Evolutionary conservation across 2,888 invertebrate genomes (phyloP).

Genomic region (Philereme transversata): DNA sequence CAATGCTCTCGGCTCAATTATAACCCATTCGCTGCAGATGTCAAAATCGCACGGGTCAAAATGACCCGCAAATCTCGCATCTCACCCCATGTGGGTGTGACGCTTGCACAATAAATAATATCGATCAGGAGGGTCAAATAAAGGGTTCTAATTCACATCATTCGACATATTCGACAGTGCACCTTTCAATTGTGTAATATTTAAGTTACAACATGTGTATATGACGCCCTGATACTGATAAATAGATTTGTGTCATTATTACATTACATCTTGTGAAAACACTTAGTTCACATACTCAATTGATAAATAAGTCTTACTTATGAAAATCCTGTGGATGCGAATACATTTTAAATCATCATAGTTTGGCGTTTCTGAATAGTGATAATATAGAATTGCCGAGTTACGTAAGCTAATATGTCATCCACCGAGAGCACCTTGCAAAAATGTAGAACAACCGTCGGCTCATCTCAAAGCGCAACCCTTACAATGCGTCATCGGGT

Average conservation of each 20-base stretch:
- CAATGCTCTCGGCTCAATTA: constrained; percentile 18
- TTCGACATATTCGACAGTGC: constrained; percentile 48
- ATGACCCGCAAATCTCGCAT: constrained; percentile 47
- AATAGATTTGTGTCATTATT: constrained; percentile 28
- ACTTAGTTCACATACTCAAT: neutral
- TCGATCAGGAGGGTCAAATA: constrained; percentile 54
- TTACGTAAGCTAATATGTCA: neutral
- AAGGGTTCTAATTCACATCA: constrained; percentile 58
- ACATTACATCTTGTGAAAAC: constrained; percentile 3
- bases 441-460: constrained; percentile 48
- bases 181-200: constrained; percentile 43
- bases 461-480: constrained; percentile 64
- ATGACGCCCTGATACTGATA: constrained; percentile 38
- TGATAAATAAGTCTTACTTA: neutral
- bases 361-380: too few species aligned
- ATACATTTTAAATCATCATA: too few species aligned
- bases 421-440: constrained; percentile 38
- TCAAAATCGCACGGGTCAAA: constrained; percentile 33
- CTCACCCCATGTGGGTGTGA: constrained; percentile 49
- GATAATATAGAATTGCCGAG: too few species aligned
- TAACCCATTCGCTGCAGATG: constrained; percentile 38
- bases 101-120: constrained; percentile 46
- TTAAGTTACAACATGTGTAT: constrained; percentile 37
- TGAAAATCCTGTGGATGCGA: neutral
- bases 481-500: constrained; percentile 58